phyloP scores from a whole-genome alignment of 2,888 invertebrate genomes.

The Lepidonotus clava region DNA sequence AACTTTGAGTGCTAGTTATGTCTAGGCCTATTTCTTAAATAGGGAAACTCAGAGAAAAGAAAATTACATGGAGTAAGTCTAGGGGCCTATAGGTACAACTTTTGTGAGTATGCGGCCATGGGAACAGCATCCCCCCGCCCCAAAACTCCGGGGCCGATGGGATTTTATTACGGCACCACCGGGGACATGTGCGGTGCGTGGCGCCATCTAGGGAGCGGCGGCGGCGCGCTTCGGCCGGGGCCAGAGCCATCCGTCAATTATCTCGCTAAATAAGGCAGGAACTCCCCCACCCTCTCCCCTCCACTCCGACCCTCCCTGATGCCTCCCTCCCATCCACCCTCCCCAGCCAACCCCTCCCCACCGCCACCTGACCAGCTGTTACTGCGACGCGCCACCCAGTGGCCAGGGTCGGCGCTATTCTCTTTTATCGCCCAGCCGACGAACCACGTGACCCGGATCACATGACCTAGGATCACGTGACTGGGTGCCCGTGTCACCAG shows the following conservation, averaged over 20 bases:
- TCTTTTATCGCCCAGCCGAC: neutral
- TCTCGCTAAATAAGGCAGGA: constrained; percentile 13
- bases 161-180: neutral
- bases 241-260: constrained; percentile 35
- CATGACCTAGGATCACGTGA: neutral
- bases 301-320: neutral
- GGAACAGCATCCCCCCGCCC: neutral
- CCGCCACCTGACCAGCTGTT: neutral
- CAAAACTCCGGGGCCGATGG: neutral
- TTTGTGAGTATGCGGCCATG: no score
- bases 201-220: no score
- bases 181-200: neutral
- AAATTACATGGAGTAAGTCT: no score
- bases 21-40: no score
- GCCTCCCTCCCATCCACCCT: neutral
- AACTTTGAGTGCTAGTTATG: no score
- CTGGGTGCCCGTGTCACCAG: no score
- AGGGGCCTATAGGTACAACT: no score
- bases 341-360: neutral
- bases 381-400: neutral
- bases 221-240: neutral
- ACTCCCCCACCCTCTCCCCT: neutral
- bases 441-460: constrained; percentile 7
- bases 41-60: no score
- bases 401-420: neutral